Evolutionary conservation across 2,113 vertebrate genomes (phyloP).

Genomic region (Axis porcinus): DNA sequence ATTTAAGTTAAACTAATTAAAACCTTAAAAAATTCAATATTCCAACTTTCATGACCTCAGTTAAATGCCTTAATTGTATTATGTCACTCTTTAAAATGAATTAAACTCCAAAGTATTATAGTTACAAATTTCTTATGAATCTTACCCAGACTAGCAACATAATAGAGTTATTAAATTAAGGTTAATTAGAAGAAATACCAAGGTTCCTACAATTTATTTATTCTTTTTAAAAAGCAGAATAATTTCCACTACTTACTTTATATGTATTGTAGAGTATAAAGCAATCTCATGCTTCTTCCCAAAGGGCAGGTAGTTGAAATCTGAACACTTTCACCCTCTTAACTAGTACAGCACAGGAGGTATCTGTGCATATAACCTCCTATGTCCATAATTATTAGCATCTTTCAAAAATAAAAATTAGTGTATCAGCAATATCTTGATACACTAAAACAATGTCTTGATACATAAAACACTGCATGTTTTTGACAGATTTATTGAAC

Average conservation of each 20-base stretch:
- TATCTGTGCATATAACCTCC: background rate
- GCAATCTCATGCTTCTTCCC: background rate
- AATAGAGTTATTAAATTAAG: background rate
- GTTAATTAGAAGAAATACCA: background rate
- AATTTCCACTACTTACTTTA: background rate
- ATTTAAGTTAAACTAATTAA: slow-evolving; percentile 28
- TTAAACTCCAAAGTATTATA: slow-evolving; percentile 6
- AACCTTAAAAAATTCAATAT: background rate
- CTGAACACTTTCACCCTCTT: background rate
- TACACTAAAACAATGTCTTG: background rate
- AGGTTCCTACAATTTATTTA: background rate
- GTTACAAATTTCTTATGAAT: slow-evolving; percentile 22
- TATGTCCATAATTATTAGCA: background rate
- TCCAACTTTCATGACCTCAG: background rate
- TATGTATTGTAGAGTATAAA: background rate
- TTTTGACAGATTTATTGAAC: background rate
- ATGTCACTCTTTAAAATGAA: background rate
- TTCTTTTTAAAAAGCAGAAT: background rate
- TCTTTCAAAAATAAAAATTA: background rate
- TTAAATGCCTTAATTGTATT: slow-evolving; percentile 6
- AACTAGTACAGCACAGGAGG: background rate
- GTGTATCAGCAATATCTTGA: background rate
- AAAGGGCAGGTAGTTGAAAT: background rate
- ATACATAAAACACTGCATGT: background rate
- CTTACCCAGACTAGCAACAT: background rate